Evolutionary conservation across 2,888 invertebrate genomes (phyloP).

Genomic region (Acanthosepion pharaonis): DNA sequence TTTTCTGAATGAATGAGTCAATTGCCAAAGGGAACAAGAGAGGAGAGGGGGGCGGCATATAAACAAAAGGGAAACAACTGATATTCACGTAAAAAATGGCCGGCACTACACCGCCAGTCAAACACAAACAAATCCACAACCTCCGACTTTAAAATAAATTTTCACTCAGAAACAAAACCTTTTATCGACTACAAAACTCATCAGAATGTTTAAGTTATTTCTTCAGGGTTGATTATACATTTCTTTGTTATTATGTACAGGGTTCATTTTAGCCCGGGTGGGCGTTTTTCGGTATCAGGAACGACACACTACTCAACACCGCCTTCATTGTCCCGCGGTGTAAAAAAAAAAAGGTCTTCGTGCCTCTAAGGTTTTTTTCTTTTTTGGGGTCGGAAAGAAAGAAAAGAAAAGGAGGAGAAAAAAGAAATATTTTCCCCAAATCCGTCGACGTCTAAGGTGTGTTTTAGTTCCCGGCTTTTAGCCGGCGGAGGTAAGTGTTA

Average conservation of each 20-base stretch:
- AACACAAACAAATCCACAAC: not conserved
- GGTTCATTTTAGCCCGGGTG: not conserved
- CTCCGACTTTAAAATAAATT: not conserved
- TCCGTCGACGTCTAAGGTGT: constrained; percentile 35
- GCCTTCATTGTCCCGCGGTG: constrained; percentile 47
- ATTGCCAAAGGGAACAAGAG: constrained; percentile 44
- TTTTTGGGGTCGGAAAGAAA: not conserved
- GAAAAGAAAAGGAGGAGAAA: not conserved
- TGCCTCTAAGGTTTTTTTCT: constrained; percentile 45
- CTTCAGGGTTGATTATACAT: not conserved
- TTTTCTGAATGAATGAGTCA: constrained; percentile 35
- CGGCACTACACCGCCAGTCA: not conserved
- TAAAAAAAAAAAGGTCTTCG: constrained; percentile 39
- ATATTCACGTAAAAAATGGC: not conserved
- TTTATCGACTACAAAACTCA: not conserved
- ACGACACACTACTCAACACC: constrained; percentile 5
- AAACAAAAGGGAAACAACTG: constrained; percentile 43
- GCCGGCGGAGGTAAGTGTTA: not conserved
- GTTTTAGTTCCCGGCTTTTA: constrained; percentile 8
- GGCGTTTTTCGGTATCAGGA: not conserved
- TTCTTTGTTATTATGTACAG: not conserved
- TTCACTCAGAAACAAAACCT: not conserved
- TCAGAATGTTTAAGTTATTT: not conserved
- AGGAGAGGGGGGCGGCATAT: constrained; percentile 39
- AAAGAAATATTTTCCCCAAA: not conserved